Evolutionary conservation across 1,140 invertebrate species (phyloP).

Genomic region (Ceratoteleas bidentatus): DNA sequence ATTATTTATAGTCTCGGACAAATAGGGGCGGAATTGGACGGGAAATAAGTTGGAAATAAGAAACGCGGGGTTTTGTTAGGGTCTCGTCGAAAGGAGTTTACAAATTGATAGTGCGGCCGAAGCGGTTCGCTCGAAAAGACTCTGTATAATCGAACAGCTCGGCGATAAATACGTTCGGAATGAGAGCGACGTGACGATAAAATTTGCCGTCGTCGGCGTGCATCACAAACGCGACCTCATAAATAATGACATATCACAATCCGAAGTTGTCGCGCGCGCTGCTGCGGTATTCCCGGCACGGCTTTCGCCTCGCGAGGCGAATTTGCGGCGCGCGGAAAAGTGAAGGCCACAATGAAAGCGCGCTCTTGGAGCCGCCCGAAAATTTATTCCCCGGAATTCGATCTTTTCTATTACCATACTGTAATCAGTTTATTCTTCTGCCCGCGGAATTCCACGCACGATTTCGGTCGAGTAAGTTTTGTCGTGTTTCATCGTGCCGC

Average conservation of each 20-base stretch:
- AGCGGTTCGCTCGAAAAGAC: constrained; percentile 21
- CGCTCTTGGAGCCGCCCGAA: constrained; percentile 17
- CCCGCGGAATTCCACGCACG: too few species aligned
- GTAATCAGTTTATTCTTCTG: constrained; percentile 58
- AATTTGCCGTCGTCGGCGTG: constrained; percentile 21
- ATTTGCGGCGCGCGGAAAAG: constrained; percentile 15
- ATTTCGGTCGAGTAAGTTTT: too few species aligned
- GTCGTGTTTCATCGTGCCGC: too few species aligned
- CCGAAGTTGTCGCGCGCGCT: constrained; percentile 35
- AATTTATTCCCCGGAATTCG: constrained; percentile 52
- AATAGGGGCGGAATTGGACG: constrained; percentile 2
- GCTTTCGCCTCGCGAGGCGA: constrained; percentile 18
- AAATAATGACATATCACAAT: constrained; percentile 64
- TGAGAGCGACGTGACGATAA: constrained; percentile 14
- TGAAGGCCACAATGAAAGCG: constrained; percentile 23
- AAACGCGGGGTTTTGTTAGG: background rate
- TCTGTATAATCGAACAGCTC: constrained; percentile 42
- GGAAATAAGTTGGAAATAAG: constrained; percentile 13
- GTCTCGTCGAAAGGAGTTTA: constrained; percentile 23
- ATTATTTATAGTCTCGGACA: constrained; percentile 18
- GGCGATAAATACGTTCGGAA: constrained; percentile 15
- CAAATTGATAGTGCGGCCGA: constrained; percentile 15
- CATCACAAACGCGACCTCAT: constrained; percentile 49
- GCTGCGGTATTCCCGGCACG: constrained; percentile 53
- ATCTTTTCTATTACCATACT: constrained; percentile 43